Evolutionary conservation across 2,113 vertebrate genomes (phyloP).

Genomic region (Rhineura floridana): DNA sequence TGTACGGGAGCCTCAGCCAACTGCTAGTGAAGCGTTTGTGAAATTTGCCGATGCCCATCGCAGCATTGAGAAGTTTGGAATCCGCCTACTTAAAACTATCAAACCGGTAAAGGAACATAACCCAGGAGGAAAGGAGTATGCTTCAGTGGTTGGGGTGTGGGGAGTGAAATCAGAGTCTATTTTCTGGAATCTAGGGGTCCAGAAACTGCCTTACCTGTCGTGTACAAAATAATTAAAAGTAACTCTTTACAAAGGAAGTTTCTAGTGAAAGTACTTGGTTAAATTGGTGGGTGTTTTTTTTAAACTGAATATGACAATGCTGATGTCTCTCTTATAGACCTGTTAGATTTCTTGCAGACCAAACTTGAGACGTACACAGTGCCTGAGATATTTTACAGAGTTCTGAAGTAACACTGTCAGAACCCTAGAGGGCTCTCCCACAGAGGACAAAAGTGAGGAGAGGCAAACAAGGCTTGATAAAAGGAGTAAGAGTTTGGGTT

Average conservation of each 20-base stretch:
- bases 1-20: slow-evolving; percentile 92
- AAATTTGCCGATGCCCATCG: slow-evolving; percentile 98
- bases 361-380: background rate
- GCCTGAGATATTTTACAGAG: background rate
- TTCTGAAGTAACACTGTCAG: no score
- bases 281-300: no score
- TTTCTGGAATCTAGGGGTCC: no score
- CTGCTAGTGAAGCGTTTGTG: slow-evolving; percentile 97
- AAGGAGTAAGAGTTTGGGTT: background rate
- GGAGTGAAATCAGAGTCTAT: background rate
- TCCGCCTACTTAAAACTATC: slow-evolving; percentile 94
- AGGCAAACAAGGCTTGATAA: background rate
- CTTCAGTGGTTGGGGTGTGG: background rate
- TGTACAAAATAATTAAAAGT: background rate
- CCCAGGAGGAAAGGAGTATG: rapidly evolving
- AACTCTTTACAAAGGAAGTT: background rate
- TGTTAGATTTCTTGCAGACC: no score
- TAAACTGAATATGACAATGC: background rate
- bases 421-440: background rate
- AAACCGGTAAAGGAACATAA: slow-evolving; percentile 84
- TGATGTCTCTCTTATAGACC: background rate
- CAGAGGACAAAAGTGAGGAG: background rate
- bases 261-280: no score
- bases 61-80: slow-evolving; percentile 96
- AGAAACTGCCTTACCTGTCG: background rate